Base-by-base conservation (phyloP, 2,113 vertebrate species). In the Alouatta palliata region DNA sequence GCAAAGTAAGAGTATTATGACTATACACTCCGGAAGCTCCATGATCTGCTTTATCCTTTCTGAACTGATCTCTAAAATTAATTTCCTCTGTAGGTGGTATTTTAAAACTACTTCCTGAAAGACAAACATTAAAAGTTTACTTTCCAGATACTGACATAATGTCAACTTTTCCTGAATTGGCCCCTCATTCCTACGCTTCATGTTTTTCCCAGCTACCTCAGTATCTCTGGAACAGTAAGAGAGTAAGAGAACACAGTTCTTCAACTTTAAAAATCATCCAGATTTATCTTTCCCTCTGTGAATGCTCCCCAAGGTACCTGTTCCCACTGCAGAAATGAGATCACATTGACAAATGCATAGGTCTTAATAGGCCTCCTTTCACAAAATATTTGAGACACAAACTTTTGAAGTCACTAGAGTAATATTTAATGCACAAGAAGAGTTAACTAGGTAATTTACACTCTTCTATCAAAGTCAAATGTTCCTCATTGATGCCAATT, bases 61-160 rank as follows among this genome's bases (percentile, higher is more conserved):
- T 76, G 9, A 82, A 93, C 5, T 61, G 40, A 27, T 82, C 30
- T 76, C 40, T 90, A 73, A 95, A 70, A 47, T 91, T 68, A 93
- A 90, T 71, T 75, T 54, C 45, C 47, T 54, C 25, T 27, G 30
- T 85, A 77, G 45, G 8, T 80, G 25, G 21, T 5, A 16, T 92
- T 90, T 92, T 56, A 96, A 90, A 73, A 43, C 45, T 86, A 79
- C 9, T 68, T 96, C 27, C 45, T 40, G 32, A 71, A 86, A 83
- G 13, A 84, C 40, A 52, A 37, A 76, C 76, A 89, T 27, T 83
- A 49, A 86, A 80, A 75, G n/a, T 71, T 70, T 82, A n/a, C 40
- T 87, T 91, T 58, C 49, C n/a, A 32, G n/a, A 30, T 21, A 75
- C 1, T 86, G 71, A 92, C 93, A 79, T 87, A 79, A 52, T 86